These are phyloP conservation scores for Carcharodon carcharias DNA, from an alignment of 2,797 vertebrate species.

Conservation along the genomic window DNA sequence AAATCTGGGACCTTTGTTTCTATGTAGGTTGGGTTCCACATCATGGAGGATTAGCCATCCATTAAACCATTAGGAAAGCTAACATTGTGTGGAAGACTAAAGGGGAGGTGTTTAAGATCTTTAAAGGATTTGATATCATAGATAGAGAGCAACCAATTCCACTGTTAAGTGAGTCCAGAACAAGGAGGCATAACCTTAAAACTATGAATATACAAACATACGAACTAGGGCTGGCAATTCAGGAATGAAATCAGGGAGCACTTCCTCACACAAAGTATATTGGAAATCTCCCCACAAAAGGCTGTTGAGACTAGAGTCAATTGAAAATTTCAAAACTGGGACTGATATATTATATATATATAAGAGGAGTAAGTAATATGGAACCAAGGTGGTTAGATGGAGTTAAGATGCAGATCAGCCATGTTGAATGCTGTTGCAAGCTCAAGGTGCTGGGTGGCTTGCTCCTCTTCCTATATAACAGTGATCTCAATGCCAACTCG, in stretches of 20 bases:
- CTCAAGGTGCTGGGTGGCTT: background rate
- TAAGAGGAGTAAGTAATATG: background rate
- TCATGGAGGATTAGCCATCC: background rate
- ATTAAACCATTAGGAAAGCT: background rate
- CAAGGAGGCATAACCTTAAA: background rate
- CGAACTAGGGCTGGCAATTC: background rate
- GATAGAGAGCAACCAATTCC: background rate
- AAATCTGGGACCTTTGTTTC: background rate
- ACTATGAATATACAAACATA: background rate
- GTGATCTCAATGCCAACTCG: background rate
- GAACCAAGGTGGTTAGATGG: background rate
- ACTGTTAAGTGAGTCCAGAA: background rate
- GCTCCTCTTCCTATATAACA: background rate
- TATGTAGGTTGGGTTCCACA: background rate
- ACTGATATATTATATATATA: background rate
- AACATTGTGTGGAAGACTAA: background rate
- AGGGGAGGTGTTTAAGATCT: background rate
- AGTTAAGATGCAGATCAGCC: background rate
- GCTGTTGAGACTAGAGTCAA: background rate
- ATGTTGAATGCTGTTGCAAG: background rate
- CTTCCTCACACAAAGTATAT: background rate
- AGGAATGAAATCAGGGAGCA: no score
- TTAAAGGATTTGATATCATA: background rate
- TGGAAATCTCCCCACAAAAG: background rate
- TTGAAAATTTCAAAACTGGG: background rate